These are phyloP conservation scores for Elaphurus davidianus DNA, from an alignment of 2,113 vertebrate species.

Conservation along the genomic window DNA sequence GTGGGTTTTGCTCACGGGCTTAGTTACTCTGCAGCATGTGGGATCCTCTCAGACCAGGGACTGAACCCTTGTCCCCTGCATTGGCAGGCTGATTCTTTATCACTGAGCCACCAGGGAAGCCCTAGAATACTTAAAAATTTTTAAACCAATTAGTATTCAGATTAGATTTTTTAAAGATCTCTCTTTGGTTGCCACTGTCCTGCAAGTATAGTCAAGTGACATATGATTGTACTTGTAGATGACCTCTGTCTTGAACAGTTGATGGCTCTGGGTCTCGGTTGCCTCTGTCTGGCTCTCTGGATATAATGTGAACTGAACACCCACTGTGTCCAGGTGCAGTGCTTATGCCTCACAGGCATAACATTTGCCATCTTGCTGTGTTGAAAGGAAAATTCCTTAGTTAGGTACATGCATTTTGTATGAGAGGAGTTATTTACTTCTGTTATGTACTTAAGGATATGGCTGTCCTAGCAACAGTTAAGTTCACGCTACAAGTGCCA, in stretches of 20 bases:
- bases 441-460: conserved; percentile 27
- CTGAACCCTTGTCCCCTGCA: neutral
- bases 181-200: neutral
- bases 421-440: conserved; percentile 6
- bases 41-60: neutral
- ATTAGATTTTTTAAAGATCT: neutral
- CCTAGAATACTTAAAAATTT: neutral
- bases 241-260: neutral
- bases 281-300: neutral
- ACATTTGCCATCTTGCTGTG: neutral
- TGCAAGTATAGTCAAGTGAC: neutral
- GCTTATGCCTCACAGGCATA: neutral
- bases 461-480: neutral
- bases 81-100: neutral
- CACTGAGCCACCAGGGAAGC: neutral
- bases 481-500: conserved; percentile 26
- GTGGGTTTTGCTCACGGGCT: neutral
- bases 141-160: neutral
- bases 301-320: neutral
- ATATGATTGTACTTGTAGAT: neutral
- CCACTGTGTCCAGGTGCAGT: neutral
- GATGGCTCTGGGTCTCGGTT: neutral
- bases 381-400: neutral
- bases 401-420: neutral
- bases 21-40: neutral